phyloP scores from a whole-genome alignment of 2,888 invertebrate species.

The Balanococcus diminutus region DNA sequence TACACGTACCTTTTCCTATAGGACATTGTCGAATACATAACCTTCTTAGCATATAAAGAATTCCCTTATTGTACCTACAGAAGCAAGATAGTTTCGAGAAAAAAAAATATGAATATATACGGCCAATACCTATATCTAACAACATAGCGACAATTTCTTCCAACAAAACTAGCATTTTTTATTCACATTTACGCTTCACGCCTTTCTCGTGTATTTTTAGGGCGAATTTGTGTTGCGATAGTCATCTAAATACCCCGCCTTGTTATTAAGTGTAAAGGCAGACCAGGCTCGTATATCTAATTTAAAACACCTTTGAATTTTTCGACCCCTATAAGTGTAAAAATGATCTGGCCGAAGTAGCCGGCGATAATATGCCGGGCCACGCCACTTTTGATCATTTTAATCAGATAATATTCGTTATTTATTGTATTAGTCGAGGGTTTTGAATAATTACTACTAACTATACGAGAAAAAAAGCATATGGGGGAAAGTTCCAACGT shows the following conservation, averaged over 20 bases:
- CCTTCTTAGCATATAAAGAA: conserved; percentile 29
- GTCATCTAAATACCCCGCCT: not conserved
- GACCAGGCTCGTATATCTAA: not conserved
- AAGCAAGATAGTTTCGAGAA: not conserved
- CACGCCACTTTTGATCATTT: not conserved
- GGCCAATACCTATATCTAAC: not conserved
- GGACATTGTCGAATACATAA: conserved; percentile 5
- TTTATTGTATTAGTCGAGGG: conserved; percentile 7
- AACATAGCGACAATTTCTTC: not conserved
- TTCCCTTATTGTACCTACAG: not conserved
- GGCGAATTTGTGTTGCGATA: conserved; percentile 17
- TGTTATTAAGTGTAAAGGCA: conserved; percentile 1
- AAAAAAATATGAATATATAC: not conserved
- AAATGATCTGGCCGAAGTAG: not conserved
- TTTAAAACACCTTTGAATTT: conserved; percentile 36
- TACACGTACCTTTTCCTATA: conserved; percentile 30
- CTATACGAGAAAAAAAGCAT: not conserved
- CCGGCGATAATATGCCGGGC: not conserved
- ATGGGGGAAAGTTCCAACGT: not conserved
- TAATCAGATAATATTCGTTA: conserved; percentile 17
- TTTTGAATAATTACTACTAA: not conserved
- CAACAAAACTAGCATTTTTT: not conserved
- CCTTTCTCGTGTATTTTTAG: conserved; percentile 36
- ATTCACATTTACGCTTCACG: not conserved
- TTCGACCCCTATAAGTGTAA: conserved; percentile 29